Evolutionary conservation across 1,140 invertebrate species (phyloP), one percentile per base, ranked within the genome.

Genomic region (Drosophila kikkawai): DNA sequence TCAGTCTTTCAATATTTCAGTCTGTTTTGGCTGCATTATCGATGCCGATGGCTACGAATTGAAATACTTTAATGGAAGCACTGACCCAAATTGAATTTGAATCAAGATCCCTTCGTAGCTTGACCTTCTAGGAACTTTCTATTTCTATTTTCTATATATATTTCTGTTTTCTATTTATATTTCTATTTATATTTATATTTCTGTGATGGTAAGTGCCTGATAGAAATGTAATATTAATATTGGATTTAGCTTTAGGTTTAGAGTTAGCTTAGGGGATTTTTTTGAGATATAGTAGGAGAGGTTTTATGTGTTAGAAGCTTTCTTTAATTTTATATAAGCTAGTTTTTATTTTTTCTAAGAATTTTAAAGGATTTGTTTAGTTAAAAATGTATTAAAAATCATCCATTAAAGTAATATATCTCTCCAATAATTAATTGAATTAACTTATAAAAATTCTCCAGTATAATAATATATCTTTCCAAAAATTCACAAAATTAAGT

Each of bases 11-110:
- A 4, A 8, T 37, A 8, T 55, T 22, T 55, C 15, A 29, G 26
- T 56, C 12, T 48, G 41, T 48, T 44, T 48, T 44, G 42, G 57
- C 37, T 61, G 57, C 57, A 61, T 37, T 48, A 42, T 48, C 71
- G 65, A 34, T 48, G 55, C 22, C 22, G 2, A 22, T 22, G 22
- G 22, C 22, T 22, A 22, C 26, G 26, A 29, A 29, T 29, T 29
- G 26, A 37, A 57, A 57, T n/a, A 39, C 55, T 42, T 42, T 41
- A n/a, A 26, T 26, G 12, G 36, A n/a, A 7, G 15, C 55, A 12
- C 15, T n/a, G 55, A 41, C 37, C 58, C 26, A 60, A 60, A 60
- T 60, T 13, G 41, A 32, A 29, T 48, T 48, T 17, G 12, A 47
- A 60, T 59, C 56, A 44, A 57, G 55, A 57, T 57, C 8, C 13